Conservation (phyloP, 2,113 vertebrate species). For the Malurus melanocephalus region DNA sequence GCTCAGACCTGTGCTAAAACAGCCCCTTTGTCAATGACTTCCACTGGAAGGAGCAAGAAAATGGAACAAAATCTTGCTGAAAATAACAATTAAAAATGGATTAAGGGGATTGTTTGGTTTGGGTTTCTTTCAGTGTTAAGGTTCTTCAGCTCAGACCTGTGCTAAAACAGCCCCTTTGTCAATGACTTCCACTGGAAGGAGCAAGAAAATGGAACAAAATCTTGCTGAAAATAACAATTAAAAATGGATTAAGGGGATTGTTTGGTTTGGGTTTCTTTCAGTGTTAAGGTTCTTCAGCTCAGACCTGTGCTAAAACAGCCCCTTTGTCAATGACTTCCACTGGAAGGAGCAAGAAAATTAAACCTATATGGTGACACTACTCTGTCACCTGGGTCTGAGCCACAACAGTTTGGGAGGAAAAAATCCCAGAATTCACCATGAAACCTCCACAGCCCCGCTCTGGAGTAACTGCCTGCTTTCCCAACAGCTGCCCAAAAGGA, state of each 20-base stretch:
- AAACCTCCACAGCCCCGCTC: not conserved
- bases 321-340: not conserved
- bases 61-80: too few relatives aligned
- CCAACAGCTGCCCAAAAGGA: not conserved
- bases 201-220: not conserved
- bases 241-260: fast-evolving
- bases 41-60: too few relatives aligned
- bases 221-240: not conserved
- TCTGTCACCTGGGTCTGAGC: fast-evolving
- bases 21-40: too few relatives aligned
- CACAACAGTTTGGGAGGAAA: fast-evolving
- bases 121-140: not conserved
- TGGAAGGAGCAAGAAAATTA: not conserved
- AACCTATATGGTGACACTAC: not conserved
- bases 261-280: not conserved
- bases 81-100: too few relatives aligned
- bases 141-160: not conserved
- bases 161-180: not conserved
- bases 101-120: fast-evolving
- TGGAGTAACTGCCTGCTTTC: not conserved
- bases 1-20: too few relatives aligned
- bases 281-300: not conserved
- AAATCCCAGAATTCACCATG: not conserved
- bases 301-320: not conserved
- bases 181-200: not conserved